These are phyloP conservation scores for Actinia tenebrosa DNA, from an alignment of 64 coral and sea anemone species.

Conservation along the genomic window DNA sequence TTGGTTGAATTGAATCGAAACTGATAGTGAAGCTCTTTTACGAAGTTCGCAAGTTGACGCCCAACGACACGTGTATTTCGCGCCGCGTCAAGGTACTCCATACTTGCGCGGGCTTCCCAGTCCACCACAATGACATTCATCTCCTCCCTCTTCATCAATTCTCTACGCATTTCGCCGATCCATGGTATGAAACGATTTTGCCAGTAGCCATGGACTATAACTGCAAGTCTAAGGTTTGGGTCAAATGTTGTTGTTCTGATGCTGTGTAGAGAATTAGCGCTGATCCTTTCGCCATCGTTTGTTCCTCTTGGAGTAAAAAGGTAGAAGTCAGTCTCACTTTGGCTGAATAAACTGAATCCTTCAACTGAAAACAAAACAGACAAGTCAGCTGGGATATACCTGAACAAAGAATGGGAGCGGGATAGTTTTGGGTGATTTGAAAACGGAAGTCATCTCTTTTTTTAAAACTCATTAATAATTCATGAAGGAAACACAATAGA, in stretches of 20 bases:
- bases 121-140: slow-evolving; percentile 85
- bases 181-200: slow-evolving; percentile 49
- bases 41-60: slow-evolving; percentile 43
- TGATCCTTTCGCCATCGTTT: not conserved
- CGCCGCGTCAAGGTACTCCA: slow-evolving; percentile 30
- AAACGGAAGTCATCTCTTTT: too few relatives aligned
- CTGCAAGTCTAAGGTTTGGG: slow-evolving; percentile 35
- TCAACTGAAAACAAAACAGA: too few relatives aligned
- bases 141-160: slow-evolving; percentile 53
- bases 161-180: slow-evolving; percentile 50
- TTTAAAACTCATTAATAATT: too few relatives aligned
- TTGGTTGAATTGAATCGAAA: slow-evolving; percentile 37
- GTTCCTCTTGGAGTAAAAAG: not conserved
- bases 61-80: slow-evolving; percentile 65
- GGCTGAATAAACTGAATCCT: too few relatives aligned
- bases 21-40: slow-evolving; percentile 39
- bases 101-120: slow-evolving; percentile 48
- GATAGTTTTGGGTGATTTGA: too few relatives aligned
- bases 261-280: not conserved
- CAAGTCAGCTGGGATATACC: too few relatives aligned
- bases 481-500: too few relatives aligned
- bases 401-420: too few relatives aligned
- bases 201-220: slow-evolving; percentile 77
- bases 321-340: not conserved
- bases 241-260: not conserved